Percentiles rank a stretch among this genome's conserved stretches.
phyloP scores from a whole-genome alignment of 2,797 vertebrate species.

The Antrozous pallidus region DNA sequence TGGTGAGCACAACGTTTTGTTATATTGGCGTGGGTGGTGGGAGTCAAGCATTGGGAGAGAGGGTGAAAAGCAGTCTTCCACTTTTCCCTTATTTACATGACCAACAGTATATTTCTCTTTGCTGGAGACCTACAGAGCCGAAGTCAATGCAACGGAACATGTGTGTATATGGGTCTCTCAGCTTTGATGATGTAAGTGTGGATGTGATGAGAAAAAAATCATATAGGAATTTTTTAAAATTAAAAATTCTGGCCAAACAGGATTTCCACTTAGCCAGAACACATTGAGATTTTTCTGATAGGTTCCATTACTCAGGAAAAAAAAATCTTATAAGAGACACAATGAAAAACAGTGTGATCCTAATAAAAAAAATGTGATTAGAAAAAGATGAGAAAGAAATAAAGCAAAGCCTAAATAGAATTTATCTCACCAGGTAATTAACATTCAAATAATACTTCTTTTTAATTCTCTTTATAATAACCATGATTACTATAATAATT shows the following conservation, averaged over 20 bases:
- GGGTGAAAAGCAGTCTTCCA: not conserved
- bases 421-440: constrained; percentile 49
- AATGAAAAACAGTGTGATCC: not conserved
- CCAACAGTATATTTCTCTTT: no score
- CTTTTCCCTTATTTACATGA: not conserved
- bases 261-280: not conserved
- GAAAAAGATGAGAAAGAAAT: constrained; percentile 46
- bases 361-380: constrained; percentile 55
- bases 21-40: not conserved
- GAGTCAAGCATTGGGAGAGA: not conserved
- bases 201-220: not conserved
- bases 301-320: not conserved
- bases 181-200: not conserved
- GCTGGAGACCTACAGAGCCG: not conserved
- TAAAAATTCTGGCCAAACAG: not conserved
- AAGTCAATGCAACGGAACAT: no score
- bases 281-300: not conserved
- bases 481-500: constrained; percentile 9
- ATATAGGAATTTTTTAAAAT: not conserved
- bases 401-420: not conserved
- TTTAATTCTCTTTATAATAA: constrained; percentile 52
- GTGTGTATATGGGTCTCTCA: no score
- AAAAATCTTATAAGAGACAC: not conserved
- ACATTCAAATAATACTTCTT: constrained; percentile 45
- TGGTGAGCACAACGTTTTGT: not conserved